Evolutionary conservation across 2,888 invertebrate species (phyloP), one percentile per base, ranked within the genome.

Genomic region (Parthenolecanium corni): DNA sequence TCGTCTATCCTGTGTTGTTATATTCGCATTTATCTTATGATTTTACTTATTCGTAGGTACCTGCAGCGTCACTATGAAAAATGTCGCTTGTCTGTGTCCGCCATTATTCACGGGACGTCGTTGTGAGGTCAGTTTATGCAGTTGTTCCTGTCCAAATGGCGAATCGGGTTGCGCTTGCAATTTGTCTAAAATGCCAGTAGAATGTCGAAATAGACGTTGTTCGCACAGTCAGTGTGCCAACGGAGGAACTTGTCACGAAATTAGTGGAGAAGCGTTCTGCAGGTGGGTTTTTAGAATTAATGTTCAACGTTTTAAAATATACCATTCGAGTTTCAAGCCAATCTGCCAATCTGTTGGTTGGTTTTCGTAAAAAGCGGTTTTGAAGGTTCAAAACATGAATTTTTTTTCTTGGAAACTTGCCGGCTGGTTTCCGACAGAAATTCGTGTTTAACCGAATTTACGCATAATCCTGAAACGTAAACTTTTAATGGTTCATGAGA

Each of bases 91-190:
- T 69, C 69, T 70, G 31, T 80, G 80, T 69, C 73, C 74, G 6
- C 70, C 71, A 11, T 71, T 73, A 21, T 79, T 70, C 68, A 71
- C 72, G 2, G 80, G 80, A 16, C 71, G 74, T 38, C 70, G 75
- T 1, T 80, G 80, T 69, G 80, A 79, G 71, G 75, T 74, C 42
- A 78, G 79, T 70, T 72, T 77, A 1, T 81, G 80, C 68, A 74
- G 74, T 47, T 73, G 73, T 66, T 67, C 54, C 20, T 71, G 68
- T 68, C 69, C 58, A 64, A 64, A 62, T 42, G 68, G 66, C 18
- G 68, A 69, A 40, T 61, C 65, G 14, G 65, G 67, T 25, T 71
- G 70, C 53, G 67, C 66, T 40, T 71, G 70, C 64, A 68, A 68
- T 18, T 20, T 51, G 4, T 46, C 51, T 18, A 64, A 23, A 21